Conservation (phyloP, 1,140 invertebrate species). For the Rhopalosiphum maidis region DNA sequence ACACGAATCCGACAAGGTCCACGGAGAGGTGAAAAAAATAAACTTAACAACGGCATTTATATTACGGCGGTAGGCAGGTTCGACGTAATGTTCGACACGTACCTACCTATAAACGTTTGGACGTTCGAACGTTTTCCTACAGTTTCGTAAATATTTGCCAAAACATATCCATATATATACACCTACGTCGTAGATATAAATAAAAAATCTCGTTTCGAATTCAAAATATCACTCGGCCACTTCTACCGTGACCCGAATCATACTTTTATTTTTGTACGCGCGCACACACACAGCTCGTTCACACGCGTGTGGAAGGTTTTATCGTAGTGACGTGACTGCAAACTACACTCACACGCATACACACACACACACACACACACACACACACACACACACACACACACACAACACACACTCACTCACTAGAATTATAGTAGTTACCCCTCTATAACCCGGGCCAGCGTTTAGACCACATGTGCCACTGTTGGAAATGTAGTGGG, state of each 20-base stretch:
- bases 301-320: neutral
- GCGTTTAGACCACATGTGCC: slow-evolving; percentile 1
- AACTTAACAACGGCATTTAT: neutral
- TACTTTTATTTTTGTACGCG: slow-evolving; percentile 12
- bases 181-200: neutral
- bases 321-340: neutral
- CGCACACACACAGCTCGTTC: neutral
- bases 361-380: neutral
- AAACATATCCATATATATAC: neutral
- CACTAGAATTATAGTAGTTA: too few species aligned
- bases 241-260: slow-evolving; percentile 19
- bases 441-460: neutral
- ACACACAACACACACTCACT: neutral
- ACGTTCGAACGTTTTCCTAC: neutral
- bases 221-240: slow-evolving; percentile 36
- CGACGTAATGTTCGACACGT: neutral
- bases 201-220: slow-evolving; percentile 30
- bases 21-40: too few species aligned
- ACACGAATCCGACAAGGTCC: neutral
- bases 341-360: neutral
- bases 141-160: neutral
- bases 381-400: neutral
- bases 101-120: neutral
- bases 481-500: neutral
- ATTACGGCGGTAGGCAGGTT: too few species aligned